Base-by-base conservation (phyloP, 2,113 vertebrate genomes). In the Ancistrus triradiatus region DNA sequence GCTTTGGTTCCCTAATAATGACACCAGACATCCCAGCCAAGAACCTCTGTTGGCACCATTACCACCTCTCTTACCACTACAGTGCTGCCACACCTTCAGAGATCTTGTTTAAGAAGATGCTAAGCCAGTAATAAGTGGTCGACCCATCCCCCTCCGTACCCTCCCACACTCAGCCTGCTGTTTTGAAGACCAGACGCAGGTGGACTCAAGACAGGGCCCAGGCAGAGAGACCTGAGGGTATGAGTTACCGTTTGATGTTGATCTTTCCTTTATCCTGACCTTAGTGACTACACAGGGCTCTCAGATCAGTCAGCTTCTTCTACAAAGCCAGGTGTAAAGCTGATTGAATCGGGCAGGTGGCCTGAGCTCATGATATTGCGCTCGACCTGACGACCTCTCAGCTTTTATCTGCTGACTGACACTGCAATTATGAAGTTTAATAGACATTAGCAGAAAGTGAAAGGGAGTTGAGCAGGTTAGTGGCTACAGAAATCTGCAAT, bases 171-270 rank as follows among this genome's bases (percentile, higher is more conserved):
- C 21, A 46, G 63, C 27, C 38, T 21, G 21, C 18, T 42, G 14
- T 22, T 72, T 53, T 50, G 15, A 65, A 61, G 40, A 17, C 49
- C 61, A 68, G 44, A 18, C 44, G n/a, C 73, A 68, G 60, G 69
- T 75, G 65, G 63, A 51, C 50, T 42, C 60, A 7, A 65, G 46
- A 65, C 47, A 62, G 22, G 25, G 37, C 22, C 9, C 59, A 18
- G 9, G 37, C 19, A 33, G 15, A 19, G 21, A 24, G 47, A 31
- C 25, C 53, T 4, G 7, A 37, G 27, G 44, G 22, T 37, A 64
- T 22, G 48, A 59, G 47, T 13, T 18, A 14, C 48, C 17, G 37
- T 47, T 52, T 46, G 14, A 59, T 3, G 6, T 11, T 24, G n/a
- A 18, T 14, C 18, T 38, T 48, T 25, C 47, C 11, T 38, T 33